These are phyloP conservation scores for Hippocampus abdominalis DNA, from an alignment of 2,113 vertebrate genomes.

Conservation along the genomic window DNA sequence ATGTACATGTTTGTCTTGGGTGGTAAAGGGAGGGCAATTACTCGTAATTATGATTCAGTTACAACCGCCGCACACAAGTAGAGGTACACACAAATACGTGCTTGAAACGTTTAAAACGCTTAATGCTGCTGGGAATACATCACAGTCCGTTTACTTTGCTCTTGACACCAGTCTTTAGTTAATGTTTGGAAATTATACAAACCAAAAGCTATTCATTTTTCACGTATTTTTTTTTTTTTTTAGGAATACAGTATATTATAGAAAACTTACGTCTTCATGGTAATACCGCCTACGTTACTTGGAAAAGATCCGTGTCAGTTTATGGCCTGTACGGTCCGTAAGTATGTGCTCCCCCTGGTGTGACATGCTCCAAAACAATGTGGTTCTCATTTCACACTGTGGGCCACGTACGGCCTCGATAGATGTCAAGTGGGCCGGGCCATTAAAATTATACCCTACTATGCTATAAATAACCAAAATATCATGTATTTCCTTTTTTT, in stretches of 20 bases:
- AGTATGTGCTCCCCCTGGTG: not conserved
- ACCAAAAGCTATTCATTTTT: not conserved
- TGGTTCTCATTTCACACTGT: too few relatives aligned
- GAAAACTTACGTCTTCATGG: not conserved
- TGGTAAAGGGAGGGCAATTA: slow-evolving; percentile 5
- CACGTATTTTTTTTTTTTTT: not conserved
- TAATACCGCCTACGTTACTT: not conserved
- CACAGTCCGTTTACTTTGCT: not conserved
- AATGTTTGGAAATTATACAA: not conserved
- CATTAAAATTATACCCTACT: too few relatives aligned
- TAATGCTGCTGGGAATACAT: not conserved
- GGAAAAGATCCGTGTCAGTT: not conserved
- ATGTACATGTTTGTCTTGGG: not conserved
- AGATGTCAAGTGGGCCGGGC: too few relatives aligned
- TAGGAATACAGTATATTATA: not conserved
- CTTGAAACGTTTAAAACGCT: not conserved
- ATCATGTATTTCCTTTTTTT: too few relatives aligned
- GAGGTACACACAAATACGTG: slow-evolving; percentile 2
- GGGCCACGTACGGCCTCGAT: too few relatives aligned
- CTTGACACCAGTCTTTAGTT: not conserved
- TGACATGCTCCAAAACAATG: too few relatives aligned
- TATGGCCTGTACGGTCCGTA: not conserved
- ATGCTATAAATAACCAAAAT: too few relatives aligned
- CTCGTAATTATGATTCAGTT: slow-evolving; percentile 14
- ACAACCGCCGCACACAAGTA: not conserved